These are phyloP conservation scores for Acanthornis magna DNA, from an alignment of 2,797 vertebrate genomes.

Conservation along the genomic window DNA sequence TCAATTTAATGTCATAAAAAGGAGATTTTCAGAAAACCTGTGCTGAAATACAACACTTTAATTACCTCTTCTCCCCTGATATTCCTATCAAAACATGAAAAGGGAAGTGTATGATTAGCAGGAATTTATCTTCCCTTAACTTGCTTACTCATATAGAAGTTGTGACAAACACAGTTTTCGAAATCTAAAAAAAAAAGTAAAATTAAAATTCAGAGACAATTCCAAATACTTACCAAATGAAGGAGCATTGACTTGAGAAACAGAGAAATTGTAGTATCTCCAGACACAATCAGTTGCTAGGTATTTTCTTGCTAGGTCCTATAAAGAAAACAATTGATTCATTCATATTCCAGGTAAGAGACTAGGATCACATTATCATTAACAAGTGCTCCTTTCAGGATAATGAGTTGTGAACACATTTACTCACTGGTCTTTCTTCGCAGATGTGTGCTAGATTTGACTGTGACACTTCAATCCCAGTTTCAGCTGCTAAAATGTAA, in stretches of 20 bases:
- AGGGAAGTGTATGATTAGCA: background rate
- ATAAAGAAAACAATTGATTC: background rate
- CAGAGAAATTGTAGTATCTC: constrained; percentile 91
- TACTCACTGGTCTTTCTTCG: constrained; percentile 83
- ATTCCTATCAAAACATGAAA: background rate
- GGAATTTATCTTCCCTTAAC: background rate
- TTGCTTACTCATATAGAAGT: background rate
- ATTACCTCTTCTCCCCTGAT: background rate
- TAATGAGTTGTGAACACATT: background rate
- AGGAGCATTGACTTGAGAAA: constrained; percentile 84
- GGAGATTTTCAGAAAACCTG: background rate
- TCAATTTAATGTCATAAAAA: background rate
- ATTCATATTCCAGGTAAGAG: background rate
- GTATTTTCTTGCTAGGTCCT: constrained; percentile 80
- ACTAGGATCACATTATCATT: background rate
- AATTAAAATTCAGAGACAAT: constrained; percentile 1
- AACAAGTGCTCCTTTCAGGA: background rate
- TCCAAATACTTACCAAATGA: constrained; percentile 81
- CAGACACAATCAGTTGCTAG: constrained; percentile 80
- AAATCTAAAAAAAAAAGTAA: background rate
- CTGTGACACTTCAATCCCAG: constrained; percentile 89
- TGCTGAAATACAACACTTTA: background rate
- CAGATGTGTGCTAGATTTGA: constrained; percentile 90
- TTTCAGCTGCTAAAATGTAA: constrained; percentile 88
- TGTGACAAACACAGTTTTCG: background rate